Conservation (phyloP, 2,113 vertebrate genomes). For the Hippocampus mohnikei region DNA sequence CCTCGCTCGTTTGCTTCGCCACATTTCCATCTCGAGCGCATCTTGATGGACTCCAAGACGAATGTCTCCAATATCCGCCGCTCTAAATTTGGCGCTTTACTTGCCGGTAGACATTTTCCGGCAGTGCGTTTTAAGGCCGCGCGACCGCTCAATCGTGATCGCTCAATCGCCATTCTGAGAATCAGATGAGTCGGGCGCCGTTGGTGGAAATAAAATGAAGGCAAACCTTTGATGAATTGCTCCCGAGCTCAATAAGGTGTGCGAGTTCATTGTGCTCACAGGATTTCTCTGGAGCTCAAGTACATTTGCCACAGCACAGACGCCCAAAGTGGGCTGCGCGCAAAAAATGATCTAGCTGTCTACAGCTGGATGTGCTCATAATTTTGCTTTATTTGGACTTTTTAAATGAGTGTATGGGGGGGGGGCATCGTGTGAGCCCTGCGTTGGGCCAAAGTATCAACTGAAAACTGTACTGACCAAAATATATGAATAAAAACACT, state of each 20-base stretch:
- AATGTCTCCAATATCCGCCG: slow-evolving; percentile 28
- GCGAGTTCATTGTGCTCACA: no score
- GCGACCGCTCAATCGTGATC: neutral
- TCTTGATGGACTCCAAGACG: slow-evolving; percentile 37
- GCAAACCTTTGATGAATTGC: neutral
- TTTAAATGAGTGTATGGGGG: no score
- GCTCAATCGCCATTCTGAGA: neutral
- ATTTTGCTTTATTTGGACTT: neutral
- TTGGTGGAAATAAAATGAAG: neutral
- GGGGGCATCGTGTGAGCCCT: no score
- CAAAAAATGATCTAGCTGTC: neutral
- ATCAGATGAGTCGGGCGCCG: neutral
- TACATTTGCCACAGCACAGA: neutral
- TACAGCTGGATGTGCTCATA: neutral
- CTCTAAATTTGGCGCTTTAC: no score
- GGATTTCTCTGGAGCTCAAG: neutral
- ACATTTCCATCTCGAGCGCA: slow-evolving; percentile 10
- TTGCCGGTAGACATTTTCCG: neutral
- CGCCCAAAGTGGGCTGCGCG: neutral
- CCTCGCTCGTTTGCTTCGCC: neutral
- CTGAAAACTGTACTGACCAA: no score
- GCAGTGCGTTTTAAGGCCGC: neutral
- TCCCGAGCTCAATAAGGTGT: neutral
- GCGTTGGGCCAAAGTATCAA: no score
- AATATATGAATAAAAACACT: no score